phyloP scores from a whole-genome alignment of 92 coral and sea anemone species.

The Umimayanthus chanpuru region DNA sequence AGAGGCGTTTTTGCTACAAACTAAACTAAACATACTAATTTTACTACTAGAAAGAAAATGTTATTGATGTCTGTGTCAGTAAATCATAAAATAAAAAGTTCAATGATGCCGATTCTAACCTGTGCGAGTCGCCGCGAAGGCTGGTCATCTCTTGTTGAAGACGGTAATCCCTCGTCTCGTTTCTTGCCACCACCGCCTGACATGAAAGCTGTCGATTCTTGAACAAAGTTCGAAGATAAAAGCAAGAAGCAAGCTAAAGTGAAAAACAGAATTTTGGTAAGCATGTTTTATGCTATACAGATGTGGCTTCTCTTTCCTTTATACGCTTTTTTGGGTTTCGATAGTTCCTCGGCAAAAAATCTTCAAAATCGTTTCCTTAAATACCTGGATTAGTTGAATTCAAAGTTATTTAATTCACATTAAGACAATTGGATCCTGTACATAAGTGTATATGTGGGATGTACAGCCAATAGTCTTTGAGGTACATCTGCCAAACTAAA shows the following conservation, averaged over 20 bases:
- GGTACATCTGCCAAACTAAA: not conserved
- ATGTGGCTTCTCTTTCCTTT: not conserved
- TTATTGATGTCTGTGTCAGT: not conserved
- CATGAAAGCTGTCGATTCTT: not conserved
- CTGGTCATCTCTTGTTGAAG: not conserved
- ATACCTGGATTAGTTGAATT: not conserved
- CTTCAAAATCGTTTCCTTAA: not conserved
- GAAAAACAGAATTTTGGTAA: not conserved
- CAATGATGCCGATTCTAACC: not conserved
- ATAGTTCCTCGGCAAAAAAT: not conserved
- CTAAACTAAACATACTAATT: no score
- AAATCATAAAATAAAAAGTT: no score
- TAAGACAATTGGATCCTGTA: not conserved
- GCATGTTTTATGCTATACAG: not conserved
- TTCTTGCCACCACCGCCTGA: not conserved
- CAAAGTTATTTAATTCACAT: not conserved
- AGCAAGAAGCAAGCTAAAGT: not conserved
- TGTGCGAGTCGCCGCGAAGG: not conserved
- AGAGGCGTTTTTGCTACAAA: no score
- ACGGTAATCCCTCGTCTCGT: not conserved
- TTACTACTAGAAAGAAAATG: not conserved
- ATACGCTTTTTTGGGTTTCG: no score
- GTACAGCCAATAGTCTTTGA: not conserved
- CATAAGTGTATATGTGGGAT: not conserved
- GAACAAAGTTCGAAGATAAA: not conserved